A percentile compares a stretch with the other conserved stretches of the same genome.
Conservation (phyloP, 2,797 vertebrate genomes). For the Betta splendens region DNA sequence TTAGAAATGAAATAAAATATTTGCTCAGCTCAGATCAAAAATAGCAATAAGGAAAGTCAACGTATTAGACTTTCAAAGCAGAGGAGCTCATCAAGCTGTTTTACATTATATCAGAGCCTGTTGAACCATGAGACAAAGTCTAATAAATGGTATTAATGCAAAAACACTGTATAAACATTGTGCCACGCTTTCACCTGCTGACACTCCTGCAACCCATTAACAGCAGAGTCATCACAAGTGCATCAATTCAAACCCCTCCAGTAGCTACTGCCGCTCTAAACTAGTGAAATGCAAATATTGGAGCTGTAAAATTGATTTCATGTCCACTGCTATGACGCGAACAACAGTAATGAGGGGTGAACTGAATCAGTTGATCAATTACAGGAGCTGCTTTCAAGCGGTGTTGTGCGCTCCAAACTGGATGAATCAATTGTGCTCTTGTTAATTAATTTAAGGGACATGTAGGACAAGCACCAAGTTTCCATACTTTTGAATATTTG, state of each 20-base stretch:
- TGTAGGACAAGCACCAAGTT: neutral
- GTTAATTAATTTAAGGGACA: slow-evolving; percentile 9
- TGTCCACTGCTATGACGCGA: slow-evolving; percentile 35
- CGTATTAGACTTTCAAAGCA: slow-evolving; percentile 6
- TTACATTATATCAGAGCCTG: slow-evolving; percentile 3
- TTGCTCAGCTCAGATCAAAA: neutral
- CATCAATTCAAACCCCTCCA: slow-evolving; percentile 34
- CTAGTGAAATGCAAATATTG: slow-evolving; percentile 50
- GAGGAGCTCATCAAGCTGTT: neutral
- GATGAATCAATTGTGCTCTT: slow-evolving; percentile 10
- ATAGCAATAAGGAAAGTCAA: neutral
- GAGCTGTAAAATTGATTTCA: slow-evolving; percentile 59
- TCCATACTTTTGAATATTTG: neutral
- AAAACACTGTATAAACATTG: slow-evolving; percentile 5
- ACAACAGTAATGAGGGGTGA: slow-evolving; percentile 44
- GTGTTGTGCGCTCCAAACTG: slow-evolving; percentile 13
- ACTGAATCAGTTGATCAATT: slow-evolving; percentile 38
- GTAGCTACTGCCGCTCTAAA: slow-evolving; percentile 45
- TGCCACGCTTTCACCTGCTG: slow-evolving; percentile 27
- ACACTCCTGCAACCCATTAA: slow-evolving; percentile 31
- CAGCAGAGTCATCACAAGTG: slow-evolving; percentile 56
- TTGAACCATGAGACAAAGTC: neutral
- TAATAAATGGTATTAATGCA: too few species aligned
- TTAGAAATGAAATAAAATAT: slow-evolving; percentile 28
- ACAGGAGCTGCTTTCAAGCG: slow-evolving; percentile 18